Conservation (phyloP, 1,140 invertebrate species). For the Ceratina calcarata region DNA sequence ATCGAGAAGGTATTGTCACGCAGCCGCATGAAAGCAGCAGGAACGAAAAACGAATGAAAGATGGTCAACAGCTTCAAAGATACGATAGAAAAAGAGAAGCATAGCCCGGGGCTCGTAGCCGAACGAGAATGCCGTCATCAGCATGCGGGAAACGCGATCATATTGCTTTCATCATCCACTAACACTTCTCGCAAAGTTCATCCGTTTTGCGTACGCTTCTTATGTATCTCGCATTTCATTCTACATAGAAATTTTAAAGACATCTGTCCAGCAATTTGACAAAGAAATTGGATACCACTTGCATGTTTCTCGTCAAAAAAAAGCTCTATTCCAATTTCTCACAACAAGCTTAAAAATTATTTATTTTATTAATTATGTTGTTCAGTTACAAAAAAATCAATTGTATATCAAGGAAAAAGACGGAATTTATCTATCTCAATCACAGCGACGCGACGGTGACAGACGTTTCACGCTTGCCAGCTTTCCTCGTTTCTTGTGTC, state of each 20-base stretch:
- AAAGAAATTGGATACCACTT: too few species aligned
- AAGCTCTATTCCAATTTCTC: too few species aligned
- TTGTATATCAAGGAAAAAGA: constrained; percentile 94
- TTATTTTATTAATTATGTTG: constrained; percentile 77
- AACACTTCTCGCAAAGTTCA: not conserved
- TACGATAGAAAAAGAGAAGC: not conserved
- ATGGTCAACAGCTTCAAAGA: constrained; percentile 23
- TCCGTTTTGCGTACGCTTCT: not conserved
- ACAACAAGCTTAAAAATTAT: too few species aligned
- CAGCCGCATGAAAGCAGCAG: constrained; percentile 21
- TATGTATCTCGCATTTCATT: too few species aligned
- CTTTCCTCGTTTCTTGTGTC: constrained; percentile 14
- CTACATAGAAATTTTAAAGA: too few species aligned
- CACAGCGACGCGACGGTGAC: not conserved
- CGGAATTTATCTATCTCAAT: too few species aligned
- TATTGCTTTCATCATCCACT: not conserved
- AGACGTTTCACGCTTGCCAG: constrained; percentile 42
- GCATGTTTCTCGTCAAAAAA: too few species aligned
- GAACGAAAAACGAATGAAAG: constrained; percentile 4
- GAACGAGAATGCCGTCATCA: not conserved
- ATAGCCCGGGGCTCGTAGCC: not conserved
- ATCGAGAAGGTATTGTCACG: constrained; percentile 84
- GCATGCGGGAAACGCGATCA: not conserved
- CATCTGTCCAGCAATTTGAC: too few species aligned
- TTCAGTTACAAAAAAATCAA: constrained; percentile 88